Conservation (phyloP, 2,113 vertebrate species). For the Onychostoma macrolepis region DNA sequence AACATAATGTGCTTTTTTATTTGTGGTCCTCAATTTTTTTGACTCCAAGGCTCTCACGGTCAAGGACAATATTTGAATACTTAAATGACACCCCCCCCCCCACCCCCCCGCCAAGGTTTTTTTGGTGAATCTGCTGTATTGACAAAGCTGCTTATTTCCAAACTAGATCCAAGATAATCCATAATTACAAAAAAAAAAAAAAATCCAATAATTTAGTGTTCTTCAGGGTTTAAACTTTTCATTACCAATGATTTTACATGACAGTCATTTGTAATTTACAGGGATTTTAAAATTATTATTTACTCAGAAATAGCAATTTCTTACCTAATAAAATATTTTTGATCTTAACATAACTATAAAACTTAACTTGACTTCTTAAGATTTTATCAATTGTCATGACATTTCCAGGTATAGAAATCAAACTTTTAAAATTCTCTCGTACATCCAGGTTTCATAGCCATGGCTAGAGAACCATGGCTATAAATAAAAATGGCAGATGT, state of each 20-base stretch:
- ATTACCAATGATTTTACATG: neutral
- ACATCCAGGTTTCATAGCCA: neutral
- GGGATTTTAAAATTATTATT: neutral
- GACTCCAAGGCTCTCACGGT: neutral
- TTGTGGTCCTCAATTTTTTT: neutral
- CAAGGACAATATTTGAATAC: neutral
- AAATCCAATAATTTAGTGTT: too few species aligned
- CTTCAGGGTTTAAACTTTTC: too few species aligned
- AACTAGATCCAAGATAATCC: too few species aligned
- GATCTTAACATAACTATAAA: neutral
- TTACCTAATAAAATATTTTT: neutral
- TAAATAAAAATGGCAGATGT: neutral
- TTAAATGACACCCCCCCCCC: neutral
- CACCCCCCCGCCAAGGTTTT: too few species aligned
- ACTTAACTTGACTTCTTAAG: neutral
- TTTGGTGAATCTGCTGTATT: too few species aligned
- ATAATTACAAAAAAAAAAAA: neutral
- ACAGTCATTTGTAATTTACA: neutral
- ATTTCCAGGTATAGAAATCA: too few species aligned
- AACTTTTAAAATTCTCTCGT: neutral
- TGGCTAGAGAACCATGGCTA: neutral
- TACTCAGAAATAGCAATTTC: neutral
- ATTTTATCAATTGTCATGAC: neutral
- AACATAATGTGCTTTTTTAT: neutral
- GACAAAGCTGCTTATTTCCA: too few species aligned